Evolutionary conservation across 2,113 vertebrate species (phyloP).

Genomic region (Syngnathus typhle): DNA sequence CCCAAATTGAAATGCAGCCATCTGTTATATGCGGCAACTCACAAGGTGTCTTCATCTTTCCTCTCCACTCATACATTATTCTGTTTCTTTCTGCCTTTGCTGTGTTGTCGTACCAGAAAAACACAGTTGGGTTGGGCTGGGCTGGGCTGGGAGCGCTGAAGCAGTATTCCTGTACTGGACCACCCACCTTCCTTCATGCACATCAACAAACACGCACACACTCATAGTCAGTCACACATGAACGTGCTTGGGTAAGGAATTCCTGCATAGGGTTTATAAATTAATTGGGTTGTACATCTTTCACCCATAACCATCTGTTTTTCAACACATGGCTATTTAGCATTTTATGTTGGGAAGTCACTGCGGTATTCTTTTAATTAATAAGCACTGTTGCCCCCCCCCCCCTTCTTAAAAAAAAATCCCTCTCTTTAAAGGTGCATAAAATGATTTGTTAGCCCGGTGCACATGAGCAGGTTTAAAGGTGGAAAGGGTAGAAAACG

Average conservation of each 20-base stretch:
- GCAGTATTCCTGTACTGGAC: constrained; percentile 20
- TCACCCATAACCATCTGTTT: constrained; percentile 37
- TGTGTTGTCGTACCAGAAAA: constrained; percentile 10
- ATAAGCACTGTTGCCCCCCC: not conserved
- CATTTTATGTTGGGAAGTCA: constrained; percentile 20
- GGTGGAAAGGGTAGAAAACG: not conserved
- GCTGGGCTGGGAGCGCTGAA: constrained; percentile 10
- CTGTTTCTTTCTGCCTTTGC: constrained; percentile 45
- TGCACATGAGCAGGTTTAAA: not conserved
- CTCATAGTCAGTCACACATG: not conserved
- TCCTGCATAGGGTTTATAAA: constrained; percentile 8
- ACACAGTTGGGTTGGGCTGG: constrained; percentile 13
- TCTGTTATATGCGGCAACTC: constrained; percentile 46
- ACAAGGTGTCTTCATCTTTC: constrained; percentile 50
- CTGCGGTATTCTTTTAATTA: constrained; percentile 13
- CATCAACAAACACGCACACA: not conserved
- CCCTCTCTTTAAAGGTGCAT: not conserved
- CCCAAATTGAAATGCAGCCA: constrained; percentile 46
- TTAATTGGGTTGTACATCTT: constrained; percentile 35
- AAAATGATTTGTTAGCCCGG: not conserved
- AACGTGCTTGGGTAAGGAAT: constrained; percentile 17
- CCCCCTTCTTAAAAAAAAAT: not conserved
- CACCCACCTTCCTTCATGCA: constrained; percentile 7
- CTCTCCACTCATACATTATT: constrained; percentile 49
- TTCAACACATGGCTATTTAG: constrained; percentile 43